Evolutionary conservation across 92 coral and sea anemone species (phyloP).

Genomic region (Zoanthus sansibaricus): DNA sequence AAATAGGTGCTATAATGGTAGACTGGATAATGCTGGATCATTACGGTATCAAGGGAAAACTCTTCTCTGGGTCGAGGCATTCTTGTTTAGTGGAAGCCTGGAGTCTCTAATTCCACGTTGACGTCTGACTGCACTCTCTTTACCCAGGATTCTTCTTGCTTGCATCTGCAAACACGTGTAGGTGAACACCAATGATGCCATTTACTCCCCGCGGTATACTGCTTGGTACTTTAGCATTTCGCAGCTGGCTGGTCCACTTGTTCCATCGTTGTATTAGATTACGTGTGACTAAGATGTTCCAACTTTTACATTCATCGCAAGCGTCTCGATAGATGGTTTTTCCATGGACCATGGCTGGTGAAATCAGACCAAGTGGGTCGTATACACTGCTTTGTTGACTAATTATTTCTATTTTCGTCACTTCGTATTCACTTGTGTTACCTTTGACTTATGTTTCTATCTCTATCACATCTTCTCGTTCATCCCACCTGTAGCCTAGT

Average conservation of each 20-base stretch:
- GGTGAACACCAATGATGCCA: neutral
- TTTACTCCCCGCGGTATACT: neutral
- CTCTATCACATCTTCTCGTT: slow-evolving; percentile 36
- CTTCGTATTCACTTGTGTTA: neutral
- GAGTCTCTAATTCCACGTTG: slow-evolving; percentile 28
- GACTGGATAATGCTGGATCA: too few species aligned
- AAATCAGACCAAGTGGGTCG: slow-evolving; percentile 44
- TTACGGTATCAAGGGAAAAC: too few species aligned
- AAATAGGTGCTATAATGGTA: too few species aligned
- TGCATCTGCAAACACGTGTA: slow-evolving; percentile 52
- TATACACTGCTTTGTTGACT: slow-evolving; percentile 33
- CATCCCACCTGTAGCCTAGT: slow-evolving; percentile 47
- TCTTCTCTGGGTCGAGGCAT: too few species aligned
- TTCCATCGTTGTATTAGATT: neutral
- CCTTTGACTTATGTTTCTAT: neutral
- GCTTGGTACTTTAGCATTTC: slow-evolving; percentile 22
- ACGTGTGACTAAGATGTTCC: slow-evolving; percentile 37
- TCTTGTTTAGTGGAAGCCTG: neutral
- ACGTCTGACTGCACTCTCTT: slow-evolving; percentile 38
- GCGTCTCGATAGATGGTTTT: slow-evolving; percentile 14
- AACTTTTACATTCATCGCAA: slow-evolving; percentile 27
- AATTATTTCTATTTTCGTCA: slow-evolving; percentile 32
- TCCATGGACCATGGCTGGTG: slow-evolving; percentile 22
- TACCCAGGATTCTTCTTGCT: slow-evolving; percentile 48
- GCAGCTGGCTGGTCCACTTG: slow-evolving; percentile 32